Conservation (phyloP, 2,113 vertebrate genomes). For the Oncorhynchus gorbuscha region DNA sequence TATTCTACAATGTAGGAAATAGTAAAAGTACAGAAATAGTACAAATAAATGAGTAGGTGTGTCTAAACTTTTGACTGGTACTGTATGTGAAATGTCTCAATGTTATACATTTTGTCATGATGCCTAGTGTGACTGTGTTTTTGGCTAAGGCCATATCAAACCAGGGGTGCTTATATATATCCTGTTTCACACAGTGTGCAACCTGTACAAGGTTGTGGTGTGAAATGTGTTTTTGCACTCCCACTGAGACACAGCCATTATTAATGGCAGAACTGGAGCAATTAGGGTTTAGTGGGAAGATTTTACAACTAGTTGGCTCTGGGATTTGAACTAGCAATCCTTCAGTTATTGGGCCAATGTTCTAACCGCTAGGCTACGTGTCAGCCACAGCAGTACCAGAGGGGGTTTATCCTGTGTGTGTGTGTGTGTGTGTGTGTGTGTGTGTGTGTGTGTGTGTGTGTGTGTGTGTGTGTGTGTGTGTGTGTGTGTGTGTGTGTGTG, state of each 20-base stretch:
- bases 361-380: not conserved
- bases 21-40: too few species aligned
- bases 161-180: conserved; percentile 30
- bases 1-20: too few species aligned
- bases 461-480: conserved; percentile 11
- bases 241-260: too few species aligned
- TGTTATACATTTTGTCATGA: not conserved
- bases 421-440: conserved; percentile 17
- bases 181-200: conserved; percentile 41
- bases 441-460: conserved; percentile 20
- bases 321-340: too few species aligned
- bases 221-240: conserved; percentile 17
- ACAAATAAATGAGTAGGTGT: too few species aligned
- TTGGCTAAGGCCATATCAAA: not conserved
- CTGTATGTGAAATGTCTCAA: too few species aligned
- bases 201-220: conserved; percentile 36
- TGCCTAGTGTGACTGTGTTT: conserved; percentile 6
- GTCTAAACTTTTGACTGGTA: too few species aligned
- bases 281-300: too few species aligned
- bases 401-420: conserved; percentile 24
- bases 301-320: too few species aligned
- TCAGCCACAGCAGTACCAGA: conserved; percentile 27
- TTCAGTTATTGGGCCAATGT: too few species aligned
- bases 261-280: too few species aligned
- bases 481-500: conserved; percentile 30